Base-by-base conservation (phyloP, 1,140 invertebrate species). In the Hypothenemus hampei region DNA sequence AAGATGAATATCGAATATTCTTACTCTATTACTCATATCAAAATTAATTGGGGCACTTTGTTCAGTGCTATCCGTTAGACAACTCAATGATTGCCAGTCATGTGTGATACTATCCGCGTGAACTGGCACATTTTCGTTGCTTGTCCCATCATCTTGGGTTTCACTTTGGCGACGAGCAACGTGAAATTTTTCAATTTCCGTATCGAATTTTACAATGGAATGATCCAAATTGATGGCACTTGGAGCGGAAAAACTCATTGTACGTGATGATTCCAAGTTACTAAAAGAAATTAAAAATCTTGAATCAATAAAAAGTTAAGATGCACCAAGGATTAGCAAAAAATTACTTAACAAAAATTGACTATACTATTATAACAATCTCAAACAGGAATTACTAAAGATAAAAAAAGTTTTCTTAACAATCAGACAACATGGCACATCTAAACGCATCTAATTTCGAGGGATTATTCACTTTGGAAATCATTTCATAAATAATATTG, bases 11-110 rank as follows among this genome's bases (percentile, higher is more conserved):
- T n/a, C n/a, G n/a, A 21, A 20, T 10, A 39, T 11, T 46, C 55
- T 77, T 70, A 91, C 89, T 69, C 91, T 79, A 72, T 97, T 97
- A 6, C 87, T 90, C 79, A 93, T 85, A 68, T 94, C 91, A 68
- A 94, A 93, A 70, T 91, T 86, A 47, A 93, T 83, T 3, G 89
- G 89, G 21, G 85, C 89, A 69, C 86, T 89, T 65, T 91, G 89
- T 64, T 94, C 91, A 0, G 89, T 92, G 65, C 87, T 90, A 60
- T 91, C 89, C 0, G 89, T 92, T 16, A 90, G 75, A 62, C 87
- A 87, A 65, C 87, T 91, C 4, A 89, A 70, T 2, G 87, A 89
- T 50, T 86, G 80, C 73, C 87, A 90, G 47, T 84, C 85, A 63
- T 86, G 85, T 13, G 65, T 59, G 3, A 56, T 65, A 37, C 48